A percentile compares a stretch with the other conserved stretches of the same genome.
Evolutionary conservation across 53 echinoderm and acorn worm genomes (phyloP).

Genomic region (Luidia sarsii): DNA sequence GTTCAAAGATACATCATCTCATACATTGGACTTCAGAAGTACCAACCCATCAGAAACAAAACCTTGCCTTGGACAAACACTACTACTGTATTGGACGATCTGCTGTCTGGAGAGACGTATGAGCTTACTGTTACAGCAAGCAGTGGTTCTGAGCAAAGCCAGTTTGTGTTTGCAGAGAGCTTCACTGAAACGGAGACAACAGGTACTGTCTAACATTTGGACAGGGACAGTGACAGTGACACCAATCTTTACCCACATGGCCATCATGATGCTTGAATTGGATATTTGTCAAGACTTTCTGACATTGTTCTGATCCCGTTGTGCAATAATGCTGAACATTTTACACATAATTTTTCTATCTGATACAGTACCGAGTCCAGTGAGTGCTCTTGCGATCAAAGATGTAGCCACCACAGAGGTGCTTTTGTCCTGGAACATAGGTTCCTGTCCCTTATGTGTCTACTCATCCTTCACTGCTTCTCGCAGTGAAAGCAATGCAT

Average conservation of each 20-base stretch:
- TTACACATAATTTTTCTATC: no score
- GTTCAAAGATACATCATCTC: conserved; percentile 32
- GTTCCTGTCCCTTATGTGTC: conserved; percentile 10
- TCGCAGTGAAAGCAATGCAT: conserved; percentile 13
- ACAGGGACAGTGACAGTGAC: not conserved
- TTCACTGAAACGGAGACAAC: conserved; percentile 19
- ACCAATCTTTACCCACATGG: no score
- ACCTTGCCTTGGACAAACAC: not conserved
- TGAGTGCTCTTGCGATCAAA: not conserved
- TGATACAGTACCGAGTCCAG: conserved; percentile 40
- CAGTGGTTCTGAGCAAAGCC: conserved; percentile 23
- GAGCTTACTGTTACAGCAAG: conserved; percentile 30
- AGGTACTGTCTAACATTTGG: conserved; percentile 30
- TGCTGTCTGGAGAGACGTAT: conserved; percentile 51
- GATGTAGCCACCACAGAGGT: conserved; percentile 12
- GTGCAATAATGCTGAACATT: no score
- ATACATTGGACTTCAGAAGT: conserved; percentile 27
- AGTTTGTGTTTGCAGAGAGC: conserved; percentile 16
- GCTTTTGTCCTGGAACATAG: conserved; percentile 35
- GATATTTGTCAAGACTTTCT: no score
- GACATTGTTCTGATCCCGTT: no score
- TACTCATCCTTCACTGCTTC: conserved; percentile 51
- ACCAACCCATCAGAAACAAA: not conserved
- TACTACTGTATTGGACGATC: not conserved
- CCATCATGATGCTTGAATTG: not conserved